Conservation (phyloP, 1,140 invertebrate species). For the Cecropterus lyciades region DNA sequence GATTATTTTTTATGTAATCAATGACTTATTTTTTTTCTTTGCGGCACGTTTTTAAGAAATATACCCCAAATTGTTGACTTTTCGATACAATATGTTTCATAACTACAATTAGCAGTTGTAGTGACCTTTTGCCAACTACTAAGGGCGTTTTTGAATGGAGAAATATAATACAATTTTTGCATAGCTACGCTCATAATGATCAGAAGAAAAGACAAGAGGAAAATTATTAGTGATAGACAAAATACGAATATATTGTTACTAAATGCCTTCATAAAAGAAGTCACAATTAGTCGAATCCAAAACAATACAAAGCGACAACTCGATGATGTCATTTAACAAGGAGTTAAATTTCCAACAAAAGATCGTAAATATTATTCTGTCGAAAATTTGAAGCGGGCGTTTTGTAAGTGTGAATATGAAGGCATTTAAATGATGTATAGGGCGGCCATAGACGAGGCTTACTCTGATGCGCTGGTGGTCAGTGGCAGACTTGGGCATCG, state of each 20-base stretch:
- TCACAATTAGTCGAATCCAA: conserved; percentile 33
- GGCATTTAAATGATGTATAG: conserved; percentile 59
- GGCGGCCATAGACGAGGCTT: conserved; percentile 85
- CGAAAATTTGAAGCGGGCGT: conserved; percentile 14
- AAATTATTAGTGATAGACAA: conserved; percentile 6
- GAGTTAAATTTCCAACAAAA: conserved; percentile 25
- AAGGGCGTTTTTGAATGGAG: no score
- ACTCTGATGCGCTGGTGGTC: conserved; percentile 95
- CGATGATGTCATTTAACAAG: conserved; percentile 8
- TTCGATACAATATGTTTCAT: no score
- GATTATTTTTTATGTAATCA: no score
- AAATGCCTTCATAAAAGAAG: conserved; percentile 66
- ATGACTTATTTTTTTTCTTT: no score
- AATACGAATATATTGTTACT: conserved; percentile 47
- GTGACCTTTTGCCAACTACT: no score
- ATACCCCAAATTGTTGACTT: no score
- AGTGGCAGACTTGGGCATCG: conserved; percentile 92
- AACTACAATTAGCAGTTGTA: no score
- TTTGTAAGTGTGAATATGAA: conserved; percentile 45
- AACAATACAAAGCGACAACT: conserved; percentile 32
- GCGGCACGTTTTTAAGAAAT: no score
- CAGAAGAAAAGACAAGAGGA: no score
- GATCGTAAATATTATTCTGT: conserved; percentile 18
- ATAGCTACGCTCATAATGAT: no score
- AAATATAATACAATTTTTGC: no score